Percentiles rank a stretch among this genome's conserved stretches.
Conservation (phyloP, 2,888 invertebrate species). For the Tenthredo notha region DNA sequence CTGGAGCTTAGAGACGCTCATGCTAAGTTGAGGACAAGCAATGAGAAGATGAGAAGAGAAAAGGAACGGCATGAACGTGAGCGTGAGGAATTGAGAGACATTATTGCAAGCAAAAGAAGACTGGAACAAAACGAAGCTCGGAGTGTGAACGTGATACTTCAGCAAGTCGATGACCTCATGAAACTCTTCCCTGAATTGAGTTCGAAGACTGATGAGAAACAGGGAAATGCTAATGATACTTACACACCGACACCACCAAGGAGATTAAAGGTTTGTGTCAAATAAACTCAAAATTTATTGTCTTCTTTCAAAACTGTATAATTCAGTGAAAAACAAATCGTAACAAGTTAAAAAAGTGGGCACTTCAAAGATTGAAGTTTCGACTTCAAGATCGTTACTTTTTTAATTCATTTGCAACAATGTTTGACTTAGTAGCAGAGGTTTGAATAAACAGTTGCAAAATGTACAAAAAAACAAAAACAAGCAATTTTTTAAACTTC, state of each 20-base stretch:
- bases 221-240: conserved; percentile 77
- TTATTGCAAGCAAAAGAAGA: conserved; percentile 79
- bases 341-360: neutral
- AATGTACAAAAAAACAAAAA: neutral
- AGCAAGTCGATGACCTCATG: conserved; percentile 90
- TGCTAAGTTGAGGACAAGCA: conserved; percentile 93
- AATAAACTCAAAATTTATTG: neutral
- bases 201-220: conserved; percentile 77
- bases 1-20: conserved; percentile 94
- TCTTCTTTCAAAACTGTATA: conserved; percentile 6
- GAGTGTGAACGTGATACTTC: conserved; percentile 86
- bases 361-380: neutral
- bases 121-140: conserved; percentile 85
- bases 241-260: conserved; percentile 87
- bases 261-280: conserved; percentile 81
- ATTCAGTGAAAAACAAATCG: neutral
- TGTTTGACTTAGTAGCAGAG: neutral
- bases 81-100: conserved; percentile 82
- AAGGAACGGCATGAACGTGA: conserved; percentile 92
- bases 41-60: conserved; percentile 93
- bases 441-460: neutral
- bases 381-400: neutral
- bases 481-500: neutral
- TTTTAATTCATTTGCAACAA: neutral
- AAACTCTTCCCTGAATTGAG: conserved; percentile 88